Conservation (phyloP, 1,140 invertebrate genomes). For the Camponotus pennsylvanicus region DNA sequence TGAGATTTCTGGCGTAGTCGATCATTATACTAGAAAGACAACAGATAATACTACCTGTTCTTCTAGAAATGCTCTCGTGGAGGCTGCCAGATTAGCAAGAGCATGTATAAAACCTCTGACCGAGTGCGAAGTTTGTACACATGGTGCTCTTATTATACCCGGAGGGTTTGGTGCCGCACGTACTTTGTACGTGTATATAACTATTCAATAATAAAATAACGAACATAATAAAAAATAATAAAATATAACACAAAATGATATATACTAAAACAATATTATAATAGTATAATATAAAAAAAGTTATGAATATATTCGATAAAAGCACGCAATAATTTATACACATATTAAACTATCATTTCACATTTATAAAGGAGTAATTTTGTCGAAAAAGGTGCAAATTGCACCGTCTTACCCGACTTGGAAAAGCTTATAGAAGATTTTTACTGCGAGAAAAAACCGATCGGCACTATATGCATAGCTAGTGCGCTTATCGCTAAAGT, state of each 20-base stretch:
- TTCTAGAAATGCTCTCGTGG: conserved; percentile 87
- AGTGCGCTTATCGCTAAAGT: conserved; percentile 87
- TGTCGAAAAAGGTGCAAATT: conserved; percentile 86
- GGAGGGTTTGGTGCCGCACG: conserved; percentile 89
- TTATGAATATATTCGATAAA: neutral
- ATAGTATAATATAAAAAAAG: neutral
- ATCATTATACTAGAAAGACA: conserved; percentile 86
- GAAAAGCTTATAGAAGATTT: conserved; percentile 87
- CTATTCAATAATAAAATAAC: neutral
- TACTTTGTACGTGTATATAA: conserved; percentile 86
- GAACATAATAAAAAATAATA: neutral
- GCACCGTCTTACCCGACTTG: conserved; percentile 86
- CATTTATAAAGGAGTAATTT: conserved; percentile 86
- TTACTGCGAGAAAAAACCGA: conserved; percentile 87
- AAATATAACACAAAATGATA: neutral
- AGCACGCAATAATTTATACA: neutral
- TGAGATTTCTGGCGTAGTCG: conserved; percentile 86
- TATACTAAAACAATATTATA: neutral
- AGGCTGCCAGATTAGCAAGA: conserved; percentile 88
- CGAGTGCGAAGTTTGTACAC: conserved; percentile 82
- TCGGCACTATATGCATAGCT: conserved; percentile 88
- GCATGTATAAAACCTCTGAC: conserved; percentile 85
- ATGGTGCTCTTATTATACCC: conserved; percentile 88
- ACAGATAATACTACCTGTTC: conserved; percentile 55
- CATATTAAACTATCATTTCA: neutral